A percentile compares a stretch with the other conserved stretches of the same genome.
phyloP scores from a whole-genome alignment of 2,113 vertebrate species.

The Myotis davidii region DNA sequence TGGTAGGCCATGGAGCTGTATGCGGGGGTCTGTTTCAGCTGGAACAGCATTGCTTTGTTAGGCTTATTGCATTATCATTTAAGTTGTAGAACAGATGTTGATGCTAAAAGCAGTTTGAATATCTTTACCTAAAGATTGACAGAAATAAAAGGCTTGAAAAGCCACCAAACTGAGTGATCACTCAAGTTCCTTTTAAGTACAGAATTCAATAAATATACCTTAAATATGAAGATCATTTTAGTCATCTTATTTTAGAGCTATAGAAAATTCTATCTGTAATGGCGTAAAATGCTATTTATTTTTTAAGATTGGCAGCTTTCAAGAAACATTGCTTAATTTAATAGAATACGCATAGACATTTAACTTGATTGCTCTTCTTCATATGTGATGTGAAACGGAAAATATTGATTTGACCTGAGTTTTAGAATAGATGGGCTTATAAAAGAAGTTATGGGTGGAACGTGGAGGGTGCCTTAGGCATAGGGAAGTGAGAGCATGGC shows the following conservation, averaged over 20 bases:
- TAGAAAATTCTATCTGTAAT: constrained; percentile 9
- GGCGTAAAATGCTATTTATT: background rate
- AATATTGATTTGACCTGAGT: background rate
- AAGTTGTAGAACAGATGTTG: background rate
- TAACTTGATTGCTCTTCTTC: background rate
- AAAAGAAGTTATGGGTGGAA: background rate
- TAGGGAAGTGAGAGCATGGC: background rate
- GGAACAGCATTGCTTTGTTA: background rate
- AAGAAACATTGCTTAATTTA: constrained; percentile 15
- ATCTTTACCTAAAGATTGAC: background rate
- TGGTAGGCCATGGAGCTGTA: background rate
- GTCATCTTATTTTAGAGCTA: constrained; percentile 23
- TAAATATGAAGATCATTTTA: constrained; percentile 42
- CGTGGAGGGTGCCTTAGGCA: background rate
- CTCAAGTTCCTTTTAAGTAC: constrained; percentile 1
- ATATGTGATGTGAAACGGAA: background rate
- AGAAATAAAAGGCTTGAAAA: constrained; percentile 40
- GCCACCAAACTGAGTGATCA: background rate
- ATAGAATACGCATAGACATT: background rate
- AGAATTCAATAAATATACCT: background rate
- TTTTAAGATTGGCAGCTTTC: background rate
- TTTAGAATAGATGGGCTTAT: background rate
- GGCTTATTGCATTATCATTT: constrained; percentile 15
- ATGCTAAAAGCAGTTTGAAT: background rate
- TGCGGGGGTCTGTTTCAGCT: background rate